Base-by-base conservation (phyloP, 1,140 invertebrate species). In the Nephila pilipes region DNA sequence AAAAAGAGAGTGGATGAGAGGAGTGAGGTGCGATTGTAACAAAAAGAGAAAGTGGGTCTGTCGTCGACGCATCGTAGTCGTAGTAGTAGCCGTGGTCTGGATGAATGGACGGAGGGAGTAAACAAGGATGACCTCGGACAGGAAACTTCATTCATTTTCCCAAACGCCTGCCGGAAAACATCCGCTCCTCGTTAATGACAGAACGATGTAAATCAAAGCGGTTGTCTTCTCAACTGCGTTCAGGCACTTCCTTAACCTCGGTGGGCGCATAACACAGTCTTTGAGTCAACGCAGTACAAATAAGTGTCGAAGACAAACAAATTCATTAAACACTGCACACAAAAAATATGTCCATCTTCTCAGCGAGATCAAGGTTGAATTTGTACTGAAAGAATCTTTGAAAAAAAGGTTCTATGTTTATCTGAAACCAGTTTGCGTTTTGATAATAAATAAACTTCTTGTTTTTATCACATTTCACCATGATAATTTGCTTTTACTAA, bases 41-140 rank as follows among this genome's bases (percentile, higher is more conserved):
- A 32, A 29, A 20, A 75, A 75, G 69, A 18, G 69, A 32, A 32
- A 75, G 69, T 25, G 29, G 29, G 58, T 32, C 5, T 25, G 32
- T 29, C n/a, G 29, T 16, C 29, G 29, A n/a, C 14, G 20, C 57
- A 87, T n/a, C 14, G 38, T 55, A 69, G 88, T 90, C 46, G 88
- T 80, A 58, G 88, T 69, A 88, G 87, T 88, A 63, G 57, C 32
- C 25, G 38, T 12, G 29, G 38, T 22, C 36, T 55, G 55, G 88
- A 90, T 90, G 88, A 90, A 90, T 90, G 88, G 69, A 60, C 85
- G 55, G 55, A 65, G 69, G 22, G 88, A 16, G 90, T 92, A 92
- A 92, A 92, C 90, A 92, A 65, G 90, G 60, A 85, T 92, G 90
- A 92, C 90, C 90, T 92, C 90, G 60, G 60, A 85, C 80, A 92